A percentile compares a stretch with the other conserved stretches of the same genome.
Conservation (phyloP, 2,113 vertebrate genomes). For the Nothoprocta pentlandii region DNA sequence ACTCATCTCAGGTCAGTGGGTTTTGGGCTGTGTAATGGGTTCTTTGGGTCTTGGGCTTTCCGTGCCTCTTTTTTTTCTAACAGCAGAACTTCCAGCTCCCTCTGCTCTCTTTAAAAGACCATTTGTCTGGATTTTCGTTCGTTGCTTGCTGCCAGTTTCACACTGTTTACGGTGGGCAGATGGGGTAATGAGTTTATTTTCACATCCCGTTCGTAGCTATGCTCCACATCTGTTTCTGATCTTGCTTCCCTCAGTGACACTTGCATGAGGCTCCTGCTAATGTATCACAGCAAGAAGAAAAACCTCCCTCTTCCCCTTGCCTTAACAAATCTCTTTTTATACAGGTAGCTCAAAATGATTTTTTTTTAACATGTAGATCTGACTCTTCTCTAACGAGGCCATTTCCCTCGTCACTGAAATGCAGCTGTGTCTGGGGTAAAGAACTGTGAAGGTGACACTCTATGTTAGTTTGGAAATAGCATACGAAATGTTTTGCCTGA, state of each 20-base stretch:
- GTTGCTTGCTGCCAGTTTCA: constrained; percentile 55
- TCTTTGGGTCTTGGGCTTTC: neutral
- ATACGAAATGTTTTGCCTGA: neutral
- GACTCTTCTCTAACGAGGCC: neutral
- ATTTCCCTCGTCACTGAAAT: neutral
- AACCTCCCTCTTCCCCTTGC: neutral
- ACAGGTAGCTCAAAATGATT: neutral
- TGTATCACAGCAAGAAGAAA: neutral
- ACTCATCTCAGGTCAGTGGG: neutral
- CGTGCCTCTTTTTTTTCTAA: neutral
- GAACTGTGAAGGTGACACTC: neutral
- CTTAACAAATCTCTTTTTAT: neutral
- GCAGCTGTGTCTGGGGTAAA: neutral
- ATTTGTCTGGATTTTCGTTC: constrained; percentile 61
- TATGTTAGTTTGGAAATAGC: neutral
- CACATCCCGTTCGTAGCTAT: constrained; percentile 42
- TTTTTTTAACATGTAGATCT: neutral
- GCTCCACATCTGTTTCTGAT: constrained; percentile 49
- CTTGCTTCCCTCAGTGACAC: constrained; percentile 10
- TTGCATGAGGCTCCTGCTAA: neutral
- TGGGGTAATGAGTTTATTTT: constrained; percentile 69
- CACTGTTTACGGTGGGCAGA: constrained; percentile 47
- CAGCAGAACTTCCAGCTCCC: constrained; percentile 33
- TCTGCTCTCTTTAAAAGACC: constrained; percentile 42
- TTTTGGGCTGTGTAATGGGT: rapidly evolving